Base-by-base conservation (phyloP, 1,140 invertebrate species). In the Hyles euphorbiae region DNA sequence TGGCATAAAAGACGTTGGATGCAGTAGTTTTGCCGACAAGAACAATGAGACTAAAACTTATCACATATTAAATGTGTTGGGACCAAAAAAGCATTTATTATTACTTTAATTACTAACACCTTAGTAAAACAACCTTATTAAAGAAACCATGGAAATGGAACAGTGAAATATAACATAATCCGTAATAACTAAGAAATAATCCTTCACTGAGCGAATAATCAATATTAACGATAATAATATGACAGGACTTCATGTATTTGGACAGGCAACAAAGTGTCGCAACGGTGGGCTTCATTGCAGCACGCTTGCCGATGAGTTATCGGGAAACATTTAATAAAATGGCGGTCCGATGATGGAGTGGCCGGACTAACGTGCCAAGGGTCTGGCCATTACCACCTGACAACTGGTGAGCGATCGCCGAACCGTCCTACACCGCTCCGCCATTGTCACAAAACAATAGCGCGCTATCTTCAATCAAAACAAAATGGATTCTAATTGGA, bases 401-500 rank as follows among this genome's bases (percentile, higher is more conserved):
- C 85, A 86, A 72, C 57, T 63, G 49, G 71, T 81, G 81, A 87
- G 69, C 78, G 84, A 87, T 87, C 67, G 78, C 67, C 60, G 63
- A 63, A 52, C 67, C 74, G 72, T 74, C 71, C 72, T 72, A 72
- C 75, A 49, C 72, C 69, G 63, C 69, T 65, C 68, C 75, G 68
- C 72, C 64, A 78, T 72, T 74, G 70, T 76, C 69, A 67, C 75
- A 65, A 80, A 82, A 88, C 85, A 88, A 88, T 88, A 73, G 80
- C 46, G 58, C 69, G 61, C 56, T 87, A 88, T 88, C 85, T 88
- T 75, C 70, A 78, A 88, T 86, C 83, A 64, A 65, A 71, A 81
- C 78, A 77, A 85, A 82, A 86, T 80, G 62, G 72, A 70, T 72
- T 83, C 78, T 88, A 88, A 88, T 88, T 88, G 82, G 85, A 79